Evolutionary conservation across 2,888 invertebrate genomes (phyloP).

Genomic region (Dolichomitus sp.): DNA sequence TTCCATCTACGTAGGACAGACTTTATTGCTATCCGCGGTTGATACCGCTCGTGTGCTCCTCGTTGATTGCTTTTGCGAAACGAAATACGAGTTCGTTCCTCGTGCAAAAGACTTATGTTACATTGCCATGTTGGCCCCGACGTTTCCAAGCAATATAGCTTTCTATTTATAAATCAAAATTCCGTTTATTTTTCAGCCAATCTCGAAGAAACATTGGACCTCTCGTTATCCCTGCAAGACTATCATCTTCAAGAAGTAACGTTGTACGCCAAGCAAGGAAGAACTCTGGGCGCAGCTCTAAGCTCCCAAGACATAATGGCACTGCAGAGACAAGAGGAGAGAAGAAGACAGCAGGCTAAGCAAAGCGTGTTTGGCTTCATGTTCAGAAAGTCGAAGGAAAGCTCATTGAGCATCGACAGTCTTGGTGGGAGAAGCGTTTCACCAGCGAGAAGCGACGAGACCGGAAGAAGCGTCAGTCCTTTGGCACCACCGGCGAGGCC

Average conservation of each 20-base stretch:
- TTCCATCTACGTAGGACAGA: slow-evolving; percentile 15
- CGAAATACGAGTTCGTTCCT: slow-evolving; percentile 36
- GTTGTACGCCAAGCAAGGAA: slow-evolving; percentile 87
- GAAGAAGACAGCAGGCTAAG: slow-evolving; percentile 86
- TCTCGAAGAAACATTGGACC: slow-evolving; percentile 88
- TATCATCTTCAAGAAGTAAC: slow-evolving; percentile 90
- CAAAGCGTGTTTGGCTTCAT: slow-evolving; percentile 87
- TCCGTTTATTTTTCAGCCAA: slow-evolving; percentile 84
- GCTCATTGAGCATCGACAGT: slow-evolving; percentile 87
- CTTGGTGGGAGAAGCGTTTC: slow-evolving; percentile 87
- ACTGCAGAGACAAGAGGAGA: slow-evolving; percentile 88
- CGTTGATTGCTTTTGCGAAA: slow-evolving; percentile 58
- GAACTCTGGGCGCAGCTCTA: slow-evolving; percentile 85
- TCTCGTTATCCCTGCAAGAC: slow-evolving; percentile 88
- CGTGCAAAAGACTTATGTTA: slow-evolving; percentile 26
- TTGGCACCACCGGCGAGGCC: slow-evolving; percentile 87
- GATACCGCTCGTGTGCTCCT: slow-evolving; percentile 15
- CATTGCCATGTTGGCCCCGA: slow-evolving; percentile 23
- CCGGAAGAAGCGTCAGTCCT: slow-evolving; percentile 83
- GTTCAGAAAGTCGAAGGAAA: slow-evolving; percentile 86
- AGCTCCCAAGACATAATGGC: slow-evolving; percentile 88
- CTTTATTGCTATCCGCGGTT: slow-evolving; percentile 40
- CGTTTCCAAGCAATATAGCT: neutral
- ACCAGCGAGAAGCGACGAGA: slow-evolving; percentile 89
- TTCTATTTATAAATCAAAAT: slow-evolving; percentile 16